Evolutionary conservation across 1,140 invertebrate genomes (phyloP).

Genomic region (Octopus bimaculoides): DNA sequence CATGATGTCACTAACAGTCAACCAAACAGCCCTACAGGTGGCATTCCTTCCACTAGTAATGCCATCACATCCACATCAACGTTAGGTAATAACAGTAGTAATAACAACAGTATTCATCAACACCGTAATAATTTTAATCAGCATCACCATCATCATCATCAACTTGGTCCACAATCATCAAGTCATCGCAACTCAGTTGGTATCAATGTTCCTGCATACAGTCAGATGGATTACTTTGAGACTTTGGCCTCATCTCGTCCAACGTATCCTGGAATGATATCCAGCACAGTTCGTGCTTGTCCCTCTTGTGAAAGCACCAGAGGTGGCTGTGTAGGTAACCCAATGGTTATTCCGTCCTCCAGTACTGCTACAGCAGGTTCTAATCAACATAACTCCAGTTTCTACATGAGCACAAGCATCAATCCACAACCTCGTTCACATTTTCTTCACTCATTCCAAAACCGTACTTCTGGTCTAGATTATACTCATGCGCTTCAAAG

Average conservation of each 20-base stretch:
- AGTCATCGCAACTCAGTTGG: not conserved
- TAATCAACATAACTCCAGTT: slow-evolving; percentile 25
- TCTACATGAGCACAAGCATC: slow-evolving; percentile 11
- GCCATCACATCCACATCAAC: not conserved
- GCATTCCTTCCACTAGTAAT: not conserved
- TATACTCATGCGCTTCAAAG: slow-evolving; percentile 7
- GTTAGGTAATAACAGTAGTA: not conserved
- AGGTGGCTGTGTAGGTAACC: not conserved
- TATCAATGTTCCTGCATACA: not conserved
- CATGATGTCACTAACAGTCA: slow-evolving; percentile 9
- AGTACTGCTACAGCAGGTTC: slow-evolving; percentile 35
- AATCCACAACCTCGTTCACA: not conserved
- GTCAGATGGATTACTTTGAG: not conserved
- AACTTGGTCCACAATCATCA: not conserved
- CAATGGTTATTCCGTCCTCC: slow-evolving; percentile 8
- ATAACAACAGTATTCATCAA: not conserved
- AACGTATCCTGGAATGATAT: not conserved
- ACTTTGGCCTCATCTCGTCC: not conserved
- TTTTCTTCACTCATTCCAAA: not conserved
- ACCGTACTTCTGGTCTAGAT: not conserved
- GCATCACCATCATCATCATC: not conserved
- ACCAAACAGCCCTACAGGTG: not conserved
- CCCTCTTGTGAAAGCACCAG: not conserved
- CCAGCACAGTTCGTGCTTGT: not conserved
- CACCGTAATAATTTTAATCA: not conserved